These are phyloP conservation scores for Protonibea diacanthus DNA, from an alignment of 2,797 vertebrate genomes.

Conservation along the genomic window DNA sequence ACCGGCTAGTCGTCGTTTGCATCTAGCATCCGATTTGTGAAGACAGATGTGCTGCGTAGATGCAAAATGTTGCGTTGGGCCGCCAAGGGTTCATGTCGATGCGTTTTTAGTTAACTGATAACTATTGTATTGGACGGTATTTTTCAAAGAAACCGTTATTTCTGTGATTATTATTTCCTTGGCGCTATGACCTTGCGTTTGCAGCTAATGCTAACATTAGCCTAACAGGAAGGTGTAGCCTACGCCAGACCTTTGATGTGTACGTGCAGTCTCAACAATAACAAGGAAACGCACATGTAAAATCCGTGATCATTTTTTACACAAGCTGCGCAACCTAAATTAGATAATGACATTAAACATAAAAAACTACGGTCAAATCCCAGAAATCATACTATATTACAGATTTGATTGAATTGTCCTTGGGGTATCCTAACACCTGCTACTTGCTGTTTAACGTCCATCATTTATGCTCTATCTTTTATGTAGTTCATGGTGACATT, in stretches of 20 bases:
- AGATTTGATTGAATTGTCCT: background rate
- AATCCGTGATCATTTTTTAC: fast-evolving
- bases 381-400: background rate
- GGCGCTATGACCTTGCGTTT: slow-evolving; percentile 81
- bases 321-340: background rate
- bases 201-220: slow-evolving; percentile 66
- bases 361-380: too few relatives aligned
- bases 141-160: background rate
- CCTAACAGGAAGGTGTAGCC: slow-evolving; percentile 12
- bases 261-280: background rate
- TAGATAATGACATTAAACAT: too few relatives aligned
- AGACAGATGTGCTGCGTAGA: background rate
- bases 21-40: background rate
- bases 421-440: background rate
- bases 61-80: background rate
- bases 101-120: fast-evolving
- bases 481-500: background rate
- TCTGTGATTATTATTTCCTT: background rate
- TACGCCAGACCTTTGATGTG: background rate
- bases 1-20: slow-evolving; percentile 52
- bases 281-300: background rate
- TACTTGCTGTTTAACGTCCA: background rate
- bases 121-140: too few relatives aligned
- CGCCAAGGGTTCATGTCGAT: fast-evolving
- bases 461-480: background rate